Evolutionary conservation across 2,888 invertebrate species (phyloP), one percentile per base, ranked within the genome.

Genomic region (Danaus chrysippus): DNA sequence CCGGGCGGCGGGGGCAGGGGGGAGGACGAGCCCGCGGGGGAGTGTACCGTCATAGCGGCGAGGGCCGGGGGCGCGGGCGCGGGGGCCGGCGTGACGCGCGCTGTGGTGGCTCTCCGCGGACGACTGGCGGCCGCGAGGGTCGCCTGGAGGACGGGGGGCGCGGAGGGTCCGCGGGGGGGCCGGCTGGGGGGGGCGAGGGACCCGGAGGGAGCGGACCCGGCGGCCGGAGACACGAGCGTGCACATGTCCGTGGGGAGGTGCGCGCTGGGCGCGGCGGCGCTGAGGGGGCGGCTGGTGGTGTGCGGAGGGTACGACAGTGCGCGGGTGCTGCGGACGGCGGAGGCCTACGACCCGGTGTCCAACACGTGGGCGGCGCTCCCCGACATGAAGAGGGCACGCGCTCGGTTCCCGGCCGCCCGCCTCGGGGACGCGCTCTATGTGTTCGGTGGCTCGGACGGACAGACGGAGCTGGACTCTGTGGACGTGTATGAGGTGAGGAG

Each of bases 271-370:
- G 93, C 95, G 65, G 95, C 94, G 49, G 93, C 93, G 76, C 86
- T 95, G 63, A 92, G 93, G 70, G 93, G 93, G 54, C 93, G 93
- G 57, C 92, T 97, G 55, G 86, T 97, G 69, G 96, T 95, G 64
- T 95, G 96, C 86, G 97, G 96, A 93, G 89, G 90, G 10, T 97
- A 97, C 86, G 96, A 97, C 86, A 92, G 97, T 69, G 95, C 95
- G 52, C 96, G 96, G 79, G 97, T 96, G 78, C 89, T 97, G 71
- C 93, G 93, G 70, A 92, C 93, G 17, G 95, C 94, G 0, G 96
- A 96, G 85, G 92, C 93, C 54, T 97, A 96, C 88, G 92, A 94
- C 75, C 94, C 95, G 6, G 87, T 86, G 56, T 86, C 83, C 5
- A 96, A 96, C 86, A 86, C 84, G 59, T 97, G 97, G 97, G 79